Base-by-base conservation (phyloP, 2,797 vertebrate genomes). In the Arrhamphus sclerolepis region DNA sequence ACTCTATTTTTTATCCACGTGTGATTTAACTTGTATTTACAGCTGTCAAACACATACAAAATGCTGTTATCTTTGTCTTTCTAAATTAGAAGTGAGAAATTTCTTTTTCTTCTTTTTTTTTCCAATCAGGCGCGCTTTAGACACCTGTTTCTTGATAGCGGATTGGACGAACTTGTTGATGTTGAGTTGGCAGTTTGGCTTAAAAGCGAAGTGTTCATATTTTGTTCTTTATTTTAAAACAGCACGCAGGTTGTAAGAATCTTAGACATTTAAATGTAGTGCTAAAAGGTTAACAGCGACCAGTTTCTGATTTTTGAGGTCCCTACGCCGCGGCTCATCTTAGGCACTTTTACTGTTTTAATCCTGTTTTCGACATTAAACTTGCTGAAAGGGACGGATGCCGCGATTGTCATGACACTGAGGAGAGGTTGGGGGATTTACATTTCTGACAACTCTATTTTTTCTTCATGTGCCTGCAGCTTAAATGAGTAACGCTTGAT, bases 101-200 rank as follows among this genome's bases (percentile, higher is more conserved):
- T n/a, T n/a, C n/a, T n/a, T n/a, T n/a, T n/a, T n/a, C n/a, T 4
- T 2, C 7, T 7, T 14, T 46, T 16, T 14, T 5, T 9, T 61
- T 66, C 63, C 0, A 62, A 22, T 58, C 82, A 89, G 90, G 89
- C 84, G 78, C 19, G 20, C 4, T 3, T 4, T 0, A n/a, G 61
- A 28, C 69, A 51, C 0, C 75, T 53, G 51, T 53, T 16, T 56
- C 14, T 39, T 31, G 62, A 28, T 34, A 52, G 47, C 8, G 56
- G 52, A 56, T 48, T 63, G 60, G 44, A 61, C 47, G 71, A 78
- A 88, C 72, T 88, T 86, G 83, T 79, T 78, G 83, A 81, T 92
- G 92, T 93, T 92, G 93, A 93, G 93, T 90, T 94, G 93, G 93
- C 92, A 89, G 69, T 91, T 89, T 87, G 89, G 89, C 76, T 82